Conservation (phyloP, 37 sponge, comb jelly and placozoan genomes). For the Eunapius fragilis region DNA sequence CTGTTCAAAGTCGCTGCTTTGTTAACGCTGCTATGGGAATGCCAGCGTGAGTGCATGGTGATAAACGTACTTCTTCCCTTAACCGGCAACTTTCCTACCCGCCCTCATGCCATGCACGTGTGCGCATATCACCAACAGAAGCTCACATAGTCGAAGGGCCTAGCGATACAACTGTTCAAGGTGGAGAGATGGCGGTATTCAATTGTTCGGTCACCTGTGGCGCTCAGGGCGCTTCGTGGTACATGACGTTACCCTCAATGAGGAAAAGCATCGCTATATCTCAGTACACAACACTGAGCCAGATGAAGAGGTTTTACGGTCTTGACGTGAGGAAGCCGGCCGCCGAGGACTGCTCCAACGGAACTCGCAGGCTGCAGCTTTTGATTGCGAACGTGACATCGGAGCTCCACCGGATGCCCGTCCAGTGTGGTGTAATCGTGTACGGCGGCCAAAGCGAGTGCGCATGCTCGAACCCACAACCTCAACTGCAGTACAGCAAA, state of each 20-base stretch:
- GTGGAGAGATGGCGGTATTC: background rate
- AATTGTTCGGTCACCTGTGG: background rate
- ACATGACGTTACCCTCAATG: background rate
- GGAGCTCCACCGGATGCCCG: background rate
- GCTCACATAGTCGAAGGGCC: background rate
- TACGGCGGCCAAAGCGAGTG: background rate
- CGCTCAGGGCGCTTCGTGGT: background rate
- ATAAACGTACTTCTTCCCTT: too few species aligned
- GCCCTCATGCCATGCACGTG: too few species aligned
- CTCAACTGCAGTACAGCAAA: too few species aligned
- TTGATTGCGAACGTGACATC: background rate
- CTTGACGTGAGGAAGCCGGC: background rate
- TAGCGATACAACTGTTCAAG: background rate
- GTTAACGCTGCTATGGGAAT: too few species aligned
- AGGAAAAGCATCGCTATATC: background rate
- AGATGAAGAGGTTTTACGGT: background rate
- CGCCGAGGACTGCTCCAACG: background rate
- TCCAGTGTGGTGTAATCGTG: background rate
- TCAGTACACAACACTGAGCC: background rate
- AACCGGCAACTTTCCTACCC: too few species aligned
- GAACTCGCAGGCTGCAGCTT: background rate
- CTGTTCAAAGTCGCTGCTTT: too few species aligned
- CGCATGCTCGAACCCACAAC: slow-evolving; percentile 1
- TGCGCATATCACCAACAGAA: too few species aligned
- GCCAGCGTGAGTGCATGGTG: too few species aligned